Conservation (phyloP, 2,888 invertebrate genomes). For the Rugalucina vietnamica region DNA sequence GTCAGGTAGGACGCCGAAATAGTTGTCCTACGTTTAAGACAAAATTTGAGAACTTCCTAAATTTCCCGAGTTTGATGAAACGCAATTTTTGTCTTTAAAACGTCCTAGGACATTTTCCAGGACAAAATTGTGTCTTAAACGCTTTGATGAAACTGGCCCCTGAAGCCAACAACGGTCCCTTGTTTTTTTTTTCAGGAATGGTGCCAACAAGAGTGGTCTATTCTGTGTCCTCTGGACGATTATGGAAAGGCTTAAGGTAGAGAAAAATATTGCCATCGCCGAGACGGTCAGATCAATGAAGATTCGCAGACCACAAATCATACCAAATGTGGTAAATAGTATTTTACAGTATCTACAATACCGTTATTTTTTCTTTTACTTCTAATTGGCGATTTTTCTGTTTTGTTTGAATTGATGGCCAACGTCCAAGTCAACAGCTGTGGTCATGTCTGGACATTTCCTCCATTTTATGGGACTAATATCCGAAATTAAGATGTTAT, state of each 20-base stretch:
- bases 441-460: not conserved
- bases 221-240: constrained; percentile 18
- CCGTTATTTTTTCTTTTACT: not conserved
- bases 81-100: too few species aligned
- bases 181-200: constrained; percentile 8
- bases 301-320: constrained; percentile 20
- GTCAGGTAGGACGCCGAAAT: too few species aligned
- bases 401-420: not conserved
- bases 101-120: too few species aligned
- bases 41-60: too few species aligned
- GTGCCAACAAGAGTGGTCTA: constrained; percentile 34
- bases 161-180: too few species aligned
- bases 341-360: not conserved
- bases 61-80: too few species aligned
- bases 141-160: too few species aligned
- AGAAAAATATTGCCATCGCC: constrained; percentile 22
- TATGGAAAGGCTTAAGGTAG: constrained; percentile 12
- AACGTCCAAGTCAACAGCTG: not conserved
- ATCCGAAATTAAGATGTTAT: too few species aligned
- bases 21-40: too few species aligned
- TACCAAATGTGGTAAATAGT: constrained; percentile 12
- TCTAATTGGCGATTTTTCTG: not conserved
- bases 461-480: too few species aligned
- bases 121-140: too few species aligned
- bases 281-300: constrained; percentile 19